Base-by-base conservation (phyloP, 2,113 vertebrate genomes). In the Hoplias malabaricus region DNA sequence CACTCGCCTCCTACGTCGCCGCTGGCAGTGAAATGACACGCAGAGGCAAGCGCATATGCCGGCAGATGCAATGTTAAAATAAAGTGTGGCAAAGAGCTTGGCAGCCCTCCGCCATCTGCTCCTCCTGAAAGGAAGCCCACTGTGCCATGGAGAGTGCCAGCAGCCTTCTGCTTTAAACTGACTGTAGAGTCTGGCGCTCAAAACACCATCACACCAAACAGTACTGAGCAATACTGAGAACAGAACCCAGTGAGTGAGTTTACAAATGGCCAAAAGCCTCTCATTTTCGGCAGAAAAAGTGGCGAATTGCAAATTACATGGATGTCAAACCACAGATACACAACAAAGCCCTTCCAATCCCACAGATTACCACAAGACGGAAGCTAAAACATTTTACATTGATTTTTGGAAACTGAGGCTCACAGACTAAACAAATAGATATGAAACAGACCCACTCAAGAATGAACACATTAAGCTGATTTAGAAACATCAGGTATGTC, bases 81-180 rank as follows among this genome's bases (percentile, higher is more conserved):
- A 63, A 48, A 61, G 68, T 31, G 13, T 3, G 27, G 43, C 14
- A 14, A 61, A 31, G 10, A 11, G 36, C 34, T 78, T 53, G 25
- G 42, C 54, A 40, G 1, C 6, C 38, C 56, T 63, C 56, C 0
- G 13, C 33, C 36, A 69, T 73, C 68, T 42, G 76, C 23, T 62
- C 38, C 25, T 19, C 27, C 43, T 66, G 61, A 71, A 42, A 42
- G n/a, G 29, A 34, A 25, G 48, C 68, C 68, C 76, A 46, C 36
- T 43, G 69, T 66, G 69, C 57, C 33, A 16, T 16, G 10, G 34
- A 72, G 46, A 31, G 33, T n/a, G 50, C 27, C 77, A 73, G 34
- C 27, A 16, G 48, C 69, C 48, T 50, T 57, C 69, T 65, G 68
- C 59, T 54, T 70, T 5, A 33, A 61, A 4, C 4, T 7, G 33